phyloP scores from a whole-genome alignment of 2,888 invertebrate genomes.

The Drosophila vallismaia region DNA sequence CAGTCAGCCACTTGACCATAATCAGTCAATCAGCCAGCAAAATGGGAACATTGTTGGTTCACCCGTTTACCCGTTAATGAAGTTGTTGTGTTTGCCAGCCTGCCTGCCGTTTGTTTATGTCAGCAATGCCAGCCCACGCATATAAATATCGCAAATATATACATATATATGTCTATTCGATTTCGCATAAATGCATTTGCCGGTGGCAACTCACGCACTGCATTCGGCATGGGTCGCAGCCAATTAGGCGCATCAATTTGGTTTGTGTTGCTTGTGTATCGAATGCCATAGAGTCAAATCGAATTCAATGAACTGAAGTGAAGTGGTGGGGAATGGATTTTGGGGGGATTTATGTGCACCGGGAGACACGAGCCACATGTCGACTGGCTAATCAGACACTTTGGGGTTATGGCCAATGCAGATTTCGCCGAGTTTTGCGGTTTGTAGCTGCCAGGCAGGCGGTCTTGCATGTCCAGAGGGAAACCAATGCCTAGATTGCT shows the following conservation, averaged over 20 bases:
- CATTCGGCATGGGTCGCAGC: constrained; percentile 54
- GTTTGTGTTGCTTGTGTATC: constrained; percentile 53
- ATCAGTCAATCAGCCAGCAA: constrained; percentile 74
- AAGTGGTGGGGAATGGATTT: constrained; percentile 24
- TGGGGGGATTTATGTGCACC: constrained; percentile 1
- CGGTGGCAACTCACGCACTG: constrained; percentile 21
- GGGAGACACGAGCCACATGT: constrained; percentile 42
- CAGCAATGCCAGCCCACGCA: constrained; percentile 60
- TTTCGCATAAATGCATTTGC: constrained; percentile 26
- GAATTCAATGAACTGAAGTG: not conserved
- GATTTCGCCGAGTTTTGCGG: constrained; percentile 15
- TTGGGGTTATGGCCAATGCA: constrained; percentile 47
- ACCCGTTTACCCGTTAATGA: constrained; percentile 58
- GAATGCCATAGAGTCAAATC: constrained; percentile 9
- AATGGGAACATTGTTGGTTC: constrained; percentile 54
- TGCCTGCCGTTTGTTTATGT: constrained; percentile 37
- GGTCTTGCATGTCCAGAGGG: not conserved
- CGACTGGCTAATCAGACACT: constrained; percentile 51
- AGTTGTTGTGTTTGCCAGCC: constrained; percentile 69
- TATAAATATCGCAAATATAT: constrained; percentile 52
- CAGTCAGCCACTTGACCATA: constrained; percentile 72
- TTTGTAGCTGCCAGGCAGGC: not conserved
- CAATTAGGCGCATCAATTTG: constrained; percentile 74
- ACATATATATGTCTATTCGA: constrained; percentile 10
- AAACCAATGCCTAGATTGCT: not conserved